Base-by-base conservation (phyloP, 2,888 invertebrate genomes). In the Sphaerophoria taeniata region DNA sequence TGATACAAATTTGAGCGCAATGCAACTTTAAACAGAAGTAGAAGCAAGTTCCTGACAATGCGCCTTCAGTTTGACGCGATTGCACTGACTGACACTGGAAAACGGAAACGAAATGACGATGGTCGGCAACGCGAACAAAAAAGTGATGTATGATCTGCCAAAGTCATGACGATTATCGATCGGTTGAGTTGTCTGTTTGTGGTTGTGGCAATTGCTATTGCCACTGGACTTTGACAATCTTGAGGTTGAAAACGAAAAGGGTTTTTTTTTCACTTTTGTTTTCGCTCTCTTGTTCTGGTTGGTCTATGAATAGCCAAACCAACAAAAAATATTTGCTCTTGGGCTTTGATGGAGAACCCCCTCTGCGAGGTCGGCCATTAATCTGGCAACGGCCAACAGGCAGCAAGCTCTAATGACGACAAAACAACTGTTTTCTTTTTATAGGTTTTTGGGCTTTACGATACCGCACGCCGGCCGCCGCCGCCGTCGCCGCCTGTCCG, bases 81-180 rank as follows among this genome's bases (percentile, higher is more conserved):
- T 9, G 39, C 39, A 7, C 39, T 9, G 39, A 39, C 24, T 39
- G 7, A 7, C 36, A 6, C 7, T 58, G 56, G 55, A 47, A 65
- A 65, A 49, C 65, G 65, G 65, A 65, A 65, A 65, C 36, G 65
- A 56, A 60, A 43, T 4, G 16, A 36, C 36, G 31, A 39, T 24
- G 34, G 16, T 4, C 14, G 36, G 61, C 49, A 12, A 16, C 11
- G 39, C 72, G 31, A 24, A 60, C 60, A 49, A 47, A 84, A 84
- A 84, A 84, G 84, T 84, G 84, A 84, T 84, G 84, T 84, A 84
- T 84, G 84, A 84, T 84, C 84, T 80, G 84, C 67, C 84, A 84
- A 84, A 79, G 79, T 84, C 84, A 80, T 84, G 84, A 80, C 80
- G 84, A 84, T 84, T 84, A 84, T 84, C 80, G 84, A 84, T 84